Evolutionary conservation across 1,140 invertebrate species (phyloP), one percentile per base, ranked within the genome.

Genomic region (Drosophila burlai): DNA sequence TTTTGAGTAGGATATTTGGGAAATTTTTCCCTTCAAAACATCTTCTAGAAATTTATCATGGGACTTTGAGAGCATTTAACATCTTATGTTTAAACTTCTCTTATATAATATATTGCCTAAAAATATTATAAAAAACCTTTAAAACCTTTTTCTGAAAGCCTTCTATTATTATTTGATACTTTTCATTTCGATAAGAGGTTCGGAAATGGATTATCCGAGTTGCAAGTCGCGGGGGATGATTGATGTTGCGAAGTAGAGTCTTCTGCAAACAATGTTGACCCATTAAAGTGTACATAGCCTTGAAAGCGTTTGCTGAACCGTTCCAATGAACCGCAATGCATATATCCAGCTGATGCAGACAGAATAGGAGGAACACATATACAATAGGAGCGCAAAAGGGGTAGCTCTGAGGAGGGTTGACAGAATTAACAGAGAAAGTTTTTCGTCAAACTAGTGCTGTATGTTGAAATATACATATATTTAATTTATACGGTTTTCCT

Each of bases 271-370:
- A 45, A 54, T 45, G 52, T 26, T 87, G 84, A 83, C 80, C 84
- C 65, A 83, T 80, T 83, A 83, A 81, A 67, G 29, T 36, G 54
- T 21, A 13, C 24, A 16, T 29, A 66, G 65, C 77, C 84, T 83
- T 89, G 84, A 89, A 83, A 59, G 40, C 69, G 84, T 81, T 72
- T 83, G 54, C 73, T 81, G 69, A 87, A 87, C 77, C 77, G 54
- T 77, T 66, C 24, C 57, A 68, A 45, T 71, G 52, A 49, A 59
- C 60, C 80, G 46, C 52, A 54, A 72, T 75, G 64, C 61, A 66
- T 67, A 76, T 76, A 58, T 47, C 34, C 38, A 59, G 65, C 68
- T 69, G 69, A 52, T 73, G 69, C 36, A 72, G n/a, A 11, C 43
- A 26, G 24, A 38, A 72, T 11, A 34, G 34, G 26, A 38, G 64